These are phyloP conservation scores for Calephelis virginiensis DNA, from an alignment of 1,140 invertebrate species.

Conservation along the genomic window DNA sequence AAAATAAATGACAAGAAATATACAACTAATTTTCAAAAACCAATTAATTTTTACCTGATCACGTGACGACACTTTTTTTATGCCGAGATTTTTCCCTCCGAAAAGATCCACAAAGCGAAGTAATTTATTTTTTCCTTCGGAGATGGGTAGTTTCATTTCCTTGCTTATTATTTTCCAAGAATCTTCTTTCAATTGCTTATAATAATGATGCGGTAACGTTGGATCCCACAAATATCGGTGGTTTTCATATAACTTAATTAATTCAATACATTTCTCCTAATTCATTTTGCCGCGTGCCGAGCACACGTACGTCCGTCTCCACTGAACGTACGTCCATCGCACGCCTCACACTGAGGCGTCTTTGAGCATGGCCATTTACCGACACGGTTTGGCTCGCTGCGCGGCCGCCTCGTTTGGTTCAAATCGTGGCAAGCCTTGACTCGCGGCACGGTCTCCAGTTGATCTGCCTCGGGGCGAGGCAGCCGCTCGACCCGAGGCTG, in stretches of 20 bases:
- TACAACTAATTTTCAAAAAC: constrained; percentile 1
- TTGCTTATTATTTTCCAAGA: constrained; percentile 4
- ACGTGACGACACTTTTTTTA: too few species aligned
- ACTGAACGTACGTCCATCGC: too few species aligned
- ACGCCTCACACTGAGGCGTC: background rate
- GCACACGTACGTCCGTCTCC: constrained; percentile 1
- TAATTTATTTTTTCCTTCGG: background rate
- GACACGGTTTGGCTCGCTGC: background rate
- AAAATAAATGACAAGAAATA: background rate
- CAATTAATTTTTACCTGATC: background rate
- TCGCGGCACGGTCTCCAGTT: constrained; percentile 20
- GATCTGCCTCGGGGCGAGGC: constrained; percentile 17
- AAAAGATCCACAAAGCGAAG: background rate
- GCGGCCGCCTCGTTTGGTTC: constrained; percentile 11
- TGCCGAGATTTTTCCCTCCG: too few species aligned
- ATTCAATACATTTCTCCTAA: background rate
- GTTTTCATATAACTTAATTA: constrained; percentile 2
- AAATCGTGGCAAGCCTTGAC: constrained; percentile 19
- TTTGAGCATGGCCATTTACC: constrained; percentile 10
- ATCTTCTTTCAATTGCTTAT: constrained; percentile 4
- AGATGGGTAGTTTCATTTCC: background rate
- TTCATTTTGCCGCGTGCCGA: background rate
- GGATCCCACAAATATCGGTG: constrained; percentile 1
- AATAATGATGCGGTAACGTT: background rate
- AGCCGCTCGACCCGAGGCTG: background rate